Percentiles rank a stretch among this genome's conserved stretches.
phyloP scores from a whole-genome alignment of 2,113 vertebrate genomes.

The Callionymus lyra region DNA sequence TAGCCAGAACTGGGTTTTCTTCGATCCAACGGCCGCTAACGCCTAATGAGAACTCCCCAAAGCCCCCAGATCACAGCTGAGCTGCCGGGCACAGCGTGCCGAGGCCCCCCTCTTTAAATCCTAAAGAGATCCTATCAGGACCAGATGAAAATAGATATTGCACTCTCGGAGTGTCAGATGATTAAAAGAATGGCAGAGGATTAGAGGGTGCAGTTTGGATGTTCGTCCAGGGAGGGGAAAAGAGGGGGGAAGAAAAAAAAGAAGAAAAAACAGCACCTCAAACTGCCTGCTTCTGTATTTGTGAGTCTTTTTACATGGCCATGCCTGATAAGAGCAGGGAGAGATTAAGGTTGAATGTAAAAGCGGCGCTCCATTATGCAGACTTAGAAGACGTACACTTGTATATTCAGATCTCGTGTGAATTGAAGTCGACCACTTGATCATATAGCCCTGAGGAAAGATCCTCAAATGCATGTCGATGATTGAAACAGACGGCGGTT shows the following conservation, averaged over 20 bases:
- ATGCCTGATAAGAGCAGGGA: slow-evolving; percentile 28
- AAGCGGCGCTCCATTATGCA: slow-evolving; percentile 63
- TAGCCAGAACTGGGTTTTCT: slow-evolving; percentile 86
- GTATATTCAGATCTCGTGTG: slow-evolving; percentile 69
- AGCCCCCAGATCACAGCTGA: slow-evolving; percentile 87
- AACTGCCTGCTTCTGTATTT: slow-evolving; percentile 20
- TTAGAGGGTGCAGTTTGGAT: slow-evolving; percentile 71
- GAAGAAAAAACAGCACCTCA: slow-evolving; percentile 26
- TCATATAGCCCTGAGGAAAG: no score
- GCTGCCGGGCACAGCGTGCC: slow-evolving; percentile 76
- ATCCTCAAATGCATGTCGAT: no score
- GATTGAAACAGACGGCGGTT: no score
- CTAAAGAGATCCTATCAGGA: slow-evolving; percentile 93
- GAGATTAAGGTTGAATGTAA: slow-evolving; percentile 53
- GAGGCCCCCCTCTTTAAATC: slow-evolving; percentile 86
- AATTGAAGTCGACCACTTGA: no score
- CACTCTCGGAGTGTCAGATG: slow-evolving; percentile 83
- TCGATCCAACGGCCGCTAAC: slow-evolving; percentile 77
- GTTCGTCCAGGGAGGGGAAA: slow-evolving; percentile 53
- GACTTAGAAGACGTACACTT: slow-evolving; percentile 70
- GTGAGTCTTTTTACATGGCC: slow-evolving; percentile 39
- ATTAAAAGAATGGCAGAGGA: slow-evolving; percentile 94
- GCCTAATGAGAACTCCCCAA: slow-evolving; percentile 96
- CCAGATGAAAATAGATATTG: slow-evolving; percentile 98
- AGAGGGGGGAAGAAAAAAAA: no score